Percentiles rank a stretch among this genome's conserved stretches.
Conservation (phyloP, 2,797 vertebrate genomes). For the Sebastes paucispinis region DNA sequence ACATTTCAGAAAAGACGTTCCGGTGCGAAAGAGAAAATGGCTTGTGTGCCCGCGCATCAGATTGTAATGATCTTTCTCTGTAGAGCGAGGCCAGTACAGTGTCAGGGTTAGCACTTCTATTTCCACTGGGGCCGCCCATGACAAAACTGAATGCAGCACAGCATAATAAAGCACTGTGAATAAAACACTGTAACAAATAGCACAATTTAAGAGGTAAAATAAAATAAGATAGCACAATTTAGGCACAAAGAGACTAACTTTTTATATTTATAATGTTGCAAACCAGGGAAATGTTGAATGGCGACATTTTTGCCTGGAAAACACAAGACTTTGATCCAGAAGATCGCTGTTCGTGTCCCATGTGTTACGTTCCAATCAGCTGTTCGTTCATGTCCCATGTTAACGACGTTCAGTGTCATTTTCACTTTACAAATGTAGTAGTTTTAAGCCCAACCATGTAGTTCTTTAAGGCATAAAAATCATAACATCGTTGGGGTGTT, state of each 20-base stretch:
- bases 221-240: not conserved
- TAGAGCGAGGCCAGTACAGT: not conserved
- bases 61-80: not conserved
- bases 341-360: too few species aligned
- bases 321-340: too few species aligned
- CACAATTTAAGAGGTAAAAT: not conserved
- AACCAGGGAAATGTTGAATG: too few species aligned
- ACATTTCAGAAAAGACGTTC: not conserved
- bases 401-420: too few species aligned
- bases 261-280: too few species aligned
- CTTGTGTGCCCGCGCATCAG: not conserved
- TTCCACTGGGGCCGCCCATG: not conserved
- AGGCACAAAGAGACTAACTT: too few species aligned
- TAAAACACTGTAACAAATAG: not conserved
- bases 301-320: too few species aligned
- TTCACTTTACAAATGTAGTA: too few species aligned
- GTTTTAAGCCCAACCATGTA: too few species aligned
- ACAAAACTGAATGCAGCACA: not conserved
- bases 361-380: too few species aligned
- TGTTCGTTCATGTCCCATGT: too few species aligned
- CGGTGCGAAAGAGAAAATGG: slow-evolving; percentile 1
- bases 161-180: not conserved
- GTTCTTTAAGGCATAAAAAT: not conserved
- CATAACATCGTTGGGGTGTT: not conserved
- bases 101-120: slow-evolving; percentile 5